Conservation (phyloP, 1,140 invertebrate species). For the Magallana ariakensis region DNA sequence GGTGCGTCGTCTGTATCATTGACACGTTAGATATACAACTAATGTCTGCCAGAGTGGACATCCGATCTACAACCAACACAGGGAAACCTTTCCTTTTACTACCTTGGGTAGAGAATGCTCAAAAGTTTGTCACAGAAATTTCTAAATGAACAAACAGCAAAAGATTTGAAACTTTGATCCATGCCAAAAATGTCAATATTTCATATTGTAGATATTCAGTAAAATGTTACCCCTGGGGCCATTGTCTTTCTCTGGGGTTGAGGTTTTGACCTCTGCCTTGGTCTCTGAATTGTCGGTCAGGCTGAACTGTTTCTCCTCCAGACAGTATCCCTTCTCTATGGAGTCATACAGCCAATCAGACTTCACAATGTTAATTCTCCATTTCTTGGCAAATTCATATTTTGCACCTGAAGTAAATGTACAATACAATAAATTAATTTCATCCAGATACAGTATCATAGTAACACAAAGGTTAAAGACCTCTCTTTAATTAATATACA, state of each 20-base stretch:
- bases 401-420: constrained; percentile 81
- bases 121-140: too few relatives aligned
- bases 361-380: constrained; percentile 86
- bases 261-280: constrained; percentile 66
- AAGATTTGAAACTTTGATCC: too few relatives aligned
- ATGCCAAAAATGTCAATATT: too few relatives aligned
- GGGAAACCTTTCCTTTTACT: too few relatives aligned
- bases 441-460: too few relatives aligned
- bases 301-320: constrained; percentile 85
- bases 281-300: constrained; percentile 76
- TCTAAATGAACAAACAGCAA: too few relatives aligned
- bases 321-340: constrained; percentile 85
- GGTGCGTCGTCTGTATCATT: constrained; percentile 61
- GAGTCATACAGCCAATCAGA: constrained; percentile 90
- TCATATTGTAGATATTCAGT: too few relatives aligned
- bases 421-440: too few relatives aligned
- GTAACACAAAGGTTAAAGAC: too few relatives aligned
- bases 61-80: constrained; percentile 17
- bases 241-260: constrained; percentile 71
- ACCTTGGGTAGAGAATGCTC: too few relatives aligned
- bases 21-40: constrained; percentile 71
- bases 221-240: constrained; percentile 40
- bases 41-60: constrained; percentile 65
- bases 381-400: constrained; percentile 88
- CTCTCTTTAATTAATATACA: too few relatives aligned